A percentile compares a stretch with the other conserved stretches of the same genome.
phyloP scores from a whole-genome alignment of 1,140 invertebrate species.

The Lordiphosa mommai region DNA sequence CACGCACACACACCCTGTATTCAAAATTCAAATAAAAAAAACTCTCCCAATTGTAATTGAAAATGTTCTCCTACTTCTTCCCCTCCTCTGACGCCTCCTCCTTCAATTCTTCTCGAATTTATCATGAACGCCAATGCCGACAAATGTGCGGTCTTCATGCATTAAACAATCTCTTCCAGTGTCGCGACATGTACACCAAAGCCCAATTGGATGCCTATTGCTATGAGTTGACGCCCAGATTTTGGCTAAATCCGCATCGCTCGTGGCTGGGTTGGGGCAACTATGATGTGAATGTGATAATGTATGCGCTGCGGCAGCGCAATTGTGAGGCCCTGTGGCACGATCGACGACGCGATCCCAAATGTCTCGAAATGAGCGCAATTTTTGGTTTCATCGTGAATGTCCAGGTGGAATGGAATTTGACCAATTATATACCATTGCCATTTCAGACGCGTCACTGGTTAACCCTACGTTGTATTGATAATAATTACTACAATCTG shows the following conservation, averaged over 20 bases:
- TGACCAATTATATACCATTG: conserved; percentile 9
- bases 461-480: conserved; percentile 30
- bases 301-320: conserved; percentile 92
- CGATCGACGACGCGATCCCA: conserved; percentile 86
- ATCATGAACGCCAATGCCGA: conserved; percentile 87
- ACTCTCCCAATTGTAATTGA: background rate
- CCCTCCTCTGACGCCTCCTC: too few relatives aligned
- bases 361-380: conserved; percentile 78
- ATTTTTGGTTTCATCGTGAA: conserved; percentile 45
- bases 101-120: too few relatives aligned
- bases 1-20: background rate
- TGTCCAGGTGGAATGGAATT: background rate
- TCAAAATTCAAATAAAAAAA: background rate
- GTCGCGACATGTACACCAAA: conserved; percentile 83
- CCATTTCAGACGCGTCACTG: conserved; percentile 28
- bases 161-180: conserved; percentile 96
- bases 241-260: conserved; percentile 95
- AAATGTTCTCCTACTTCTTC: background rate
- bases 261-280: conserved; percentile 95
- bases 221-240: conserved; percentile 87
- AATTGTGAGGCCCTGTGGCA: conserved; percentile 96
- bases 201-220: conserved; percentile 93
- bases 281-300: conserved; percentile 99
- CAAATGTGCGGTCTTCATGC: conserved; percentile 96
- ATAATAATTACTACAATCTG: conserved; percentile 27